A percentile compares a stretch with the other conserved stretches of the same genome.
Conservation (phyloP, 2,797 vertebrate species). For the Pangasius krempfi region DNA sequence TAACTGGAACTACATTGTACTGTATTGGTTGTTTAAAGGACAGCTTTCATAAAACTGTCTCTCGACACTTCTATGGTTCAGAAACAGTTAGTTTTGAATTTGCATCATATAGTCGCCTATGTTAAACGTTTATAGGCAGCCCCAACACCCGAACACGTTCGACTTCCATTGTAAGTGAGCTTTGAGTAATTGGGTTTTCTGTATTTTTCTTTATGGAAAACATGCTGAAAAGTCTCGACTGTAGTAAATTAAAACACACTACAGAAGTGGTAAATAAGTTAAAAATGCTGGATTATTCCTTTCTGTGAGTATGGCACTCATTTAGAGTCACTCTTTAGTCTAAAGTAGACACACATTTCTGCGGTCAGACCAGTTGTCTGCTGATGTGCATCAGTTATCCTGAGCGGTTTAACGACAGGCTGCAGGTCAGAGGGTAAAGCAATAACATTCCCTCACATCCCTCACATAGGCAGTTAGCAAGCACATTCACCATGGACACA, state of each 20-base stretch:
- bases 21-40: background rate
- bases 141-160: background rate
- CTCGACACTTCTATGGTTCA: no score
- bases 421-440: background rate
- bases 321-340: background rate
- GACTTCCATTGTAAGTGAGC: background rate
- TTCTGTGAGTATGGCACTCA: background rate
- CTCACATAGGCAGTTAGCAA: background rate
- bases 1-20: background rate
- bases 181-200: background rate
- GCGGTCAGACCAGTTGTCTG: conserved; percentile 1
- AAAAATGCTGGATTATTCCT: background rate
- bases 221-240: background rate
- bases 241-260: background rate
- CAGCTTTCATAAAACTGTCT: background rate
- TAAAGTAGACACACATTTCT: background rate
- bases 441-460: background rate
- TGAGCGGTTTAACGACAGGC: conserved; percentile 9
- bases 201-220: background rate
- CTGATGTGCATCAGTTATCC: background rate
- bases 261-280: background rate
- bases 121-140: no score
- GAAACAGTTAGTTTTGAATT: no score
- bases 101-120: no score
- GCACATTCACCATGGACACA: background rate